Evolutionary conservation across 2,888 invertebrate species (phyloP), one percentile per base, ranked within the genome.

Genomic region (Dynastes grantii): DNA sequence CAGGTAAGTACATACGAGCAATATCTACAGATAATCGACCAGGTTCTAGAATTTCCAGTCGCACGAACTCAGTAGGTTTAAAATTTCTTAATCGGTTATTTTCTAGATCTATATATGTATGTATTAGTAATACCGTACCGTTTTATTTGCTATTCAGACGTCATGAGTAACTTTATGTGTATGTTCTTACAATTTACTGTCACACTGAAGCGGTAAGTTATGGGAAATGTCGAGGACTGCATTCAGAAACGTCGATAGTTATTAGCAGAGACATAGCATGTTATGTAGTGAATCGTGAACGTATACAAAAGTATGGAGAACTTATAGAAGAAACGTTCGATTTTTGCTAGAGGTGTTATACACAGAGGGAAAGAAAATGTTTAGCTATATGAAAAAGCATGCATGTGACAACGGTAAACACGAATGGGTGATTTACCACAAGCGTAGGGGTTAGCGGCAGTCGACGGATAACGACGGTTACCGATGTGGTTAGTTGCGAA

Each of bases 221-320:
- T 45, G 37, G 45, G 8, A 40, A 67, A 45, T 67, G 40, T 67
- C 22, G n/a, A n/a, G 45, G 45, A 45, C 65, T n/a, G 16, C 65
- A 45, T 67, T 67, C 40, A 67, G 65, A 45, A 67, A 67, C n/a
- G 65, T 67, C 65, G 29, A 27, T 67, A 67, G 16, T 40, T 37
- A 67, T 67, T 67, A 67, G 16, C 45, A 9, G 45, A 40, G 37
- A 63, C n/a, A 63, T 63, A 32, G 11, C 29, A 32, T 29, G 27
- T 63, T 63, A 63, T 32, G 13, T 67, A 16, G n/a, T 45, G n/a
- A 67, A 1, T 67, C 45, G n/a, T 16, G n/a, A 67, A 8, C 45
- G 37, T 67, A 45, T 22, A 67, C 22, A 45, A 9, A 45, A 29
- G 13, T 6, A 13, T 22, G 22, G 32, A 29, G 13, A 29, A 22